Base-by-base conservation (phyloP, 2,113 vertebrate species). In the Elephantulus edwardii region DNA sequence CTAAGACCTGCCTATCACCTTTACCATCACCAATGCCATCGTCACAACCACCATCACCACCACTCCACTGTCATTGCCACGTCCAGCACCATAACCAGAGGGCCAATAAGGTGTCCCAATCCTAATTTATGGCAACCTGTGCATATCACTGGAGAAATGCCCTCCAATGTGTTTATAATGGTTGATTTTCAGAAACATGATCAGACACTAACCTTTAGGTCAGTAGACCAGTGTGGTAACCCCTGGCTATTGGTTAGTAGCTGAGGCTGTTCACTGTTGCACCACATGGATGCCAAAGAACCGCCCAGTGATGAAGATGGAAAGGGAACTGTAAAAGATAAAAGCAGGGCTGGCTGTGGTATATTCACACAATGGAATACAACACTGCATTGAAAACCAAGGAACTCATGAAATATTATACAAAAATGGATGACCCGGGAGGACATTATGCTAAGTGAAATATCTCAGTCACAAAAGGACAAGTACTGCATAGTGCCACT, bases 251-350 rank as follows among this genome's bases (percentile, higher is more conserved):
- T 20, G 64, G 16, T 68, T 68, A 20, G n/a, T n/a, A 17, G 17
- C 7, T 68, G n/a, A 38, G 64, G 4, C 6, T 19, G 17, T 38
- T 38, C 5, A 35, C 6, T 8, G n/a, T 68, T 19, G 64, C n/a
- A n/a, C 16, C n/a, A 35, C 19, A 35, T 19, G 20, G 26, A 68
- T 4, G 4, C 60, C 22, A n/a, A 9, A 14, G 12, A 17, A 38
- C 4, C 44, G 66, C 20, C 19, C 28, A 16, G 42, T 46, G 42
- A 1, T 19, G 58, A 30, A 1, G 26, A 9, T 2, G 9, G 1
- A 8, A 24, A 1, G 38, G 14, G 8, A 19, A 19, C 3, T 28
- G 19, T 3, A 20, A 9, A 17, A 7, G 62, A 40, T 0, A 13
- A 17, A 40, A 8, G 12, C 14, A 16, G 14, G n/a, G 75, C 58